These are phyloP conservation scores for Orchestes rusci DNA, from an alignment of 2,888 invertebrate species.

Conservation along the genomic window DNA sequence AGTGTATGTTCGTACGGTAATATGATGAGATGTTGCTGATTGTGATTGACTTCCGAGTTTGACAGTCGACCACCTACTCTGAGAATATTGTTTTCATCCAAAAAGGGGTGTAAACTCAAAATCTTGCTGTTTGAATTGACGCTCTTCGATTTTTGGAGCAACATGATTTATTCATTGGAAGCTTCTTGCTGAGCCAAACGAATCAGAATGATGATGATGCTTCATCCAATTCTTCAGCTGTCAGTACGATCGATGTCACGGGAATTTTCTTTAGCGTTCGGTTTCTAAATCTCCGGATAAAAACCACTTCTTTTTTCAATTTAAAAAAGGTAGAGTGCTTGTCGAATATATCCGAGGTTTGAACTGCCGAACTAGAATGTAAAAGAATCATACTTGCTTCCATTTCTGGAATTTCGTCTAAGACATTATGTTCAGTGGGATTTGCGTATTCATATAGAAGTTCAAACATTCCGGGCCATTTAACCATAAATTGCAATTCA, in stretches of 20 bases:
- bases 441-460: no score
- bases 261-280: not conserved
- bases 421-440: no score
- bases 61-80: conserved; percentile 2
- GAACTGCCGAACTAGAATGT: no score
- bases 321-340: not conserved
- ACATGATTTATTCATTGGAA: conserved; percentile 2
- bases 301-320: not conserved
- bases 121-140: conserved; percentile 2
- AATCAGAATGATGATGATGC: not conserved
- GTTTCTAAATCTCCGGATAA: not conserved
- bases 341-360: not conserved
- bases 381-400: no score
- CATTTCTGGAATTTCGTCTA: no score
- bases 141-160: conserved; percentile 1
- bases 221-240: conserved; percentile 1
- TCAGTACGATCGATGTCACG: not conserved
- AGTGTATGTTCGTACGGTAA: conserved; percentile 2
- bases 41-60: not conserved
- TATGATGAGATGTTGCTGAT: conserved; percentile 5
- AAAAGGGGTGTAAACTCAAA: conserved; percentile 1
- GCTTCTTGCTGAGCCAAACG: not conserved
- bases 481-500: no score
- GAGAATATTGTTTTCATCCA: conserved; percentile 1
- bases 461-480: no score